phyloP scores from a whole-genome alignment of 2,113 vertebrate genomes.

The Hystrix brachyura region DNA sequence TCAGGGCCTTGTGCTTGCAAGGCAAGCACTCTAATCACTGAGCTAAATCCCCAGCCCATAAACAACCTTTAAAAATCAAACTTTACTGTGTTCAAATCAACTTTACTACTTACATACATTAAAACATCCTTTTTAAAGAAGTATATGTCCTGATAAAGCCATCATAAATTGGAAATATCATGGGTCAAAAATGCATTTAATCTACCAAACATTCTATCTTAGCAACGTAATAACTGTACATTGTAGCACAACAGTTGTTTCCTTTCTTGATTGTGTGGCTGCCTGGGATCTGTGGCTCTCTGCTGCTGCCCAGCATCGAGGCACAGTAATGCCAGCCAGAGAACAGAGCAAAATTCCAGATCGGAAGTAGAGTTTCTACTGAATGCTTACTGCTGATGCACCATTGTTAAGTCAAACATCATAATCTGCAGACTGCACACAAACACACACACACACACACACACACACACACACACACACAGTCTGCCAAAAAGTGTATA shows the following conservation, averaged over 20 bases:
- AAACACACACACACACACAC: neutral
- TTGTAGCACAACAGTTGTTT: too few species aligned
- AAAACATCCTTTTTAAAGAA: neutral
- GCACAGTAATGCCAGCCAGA: neutral
- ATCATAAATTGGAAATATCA: neutral
- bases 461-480: too few species aligned
- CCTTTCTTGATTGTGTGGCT: neutral
- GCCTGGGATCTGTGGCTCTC: neutral
- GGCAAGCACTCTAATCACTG: too few species aligned
- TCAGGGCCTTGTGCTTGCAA: too few species aligned
- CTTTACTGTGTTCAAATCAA: neutral
- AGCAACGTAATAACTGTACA: neutral
- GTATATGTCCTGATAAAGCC: neutral
- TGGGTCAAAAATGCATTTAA: neutral
- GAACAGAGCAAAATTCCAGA: neutral
- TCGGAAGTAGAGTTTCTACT: neutral
- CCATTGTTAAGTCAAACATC: neutral
- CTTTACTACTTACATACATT: constrained; percentile 7
- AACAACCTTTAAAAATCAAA: constrained; percentile 15
- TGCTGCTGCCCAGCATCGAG: too few species aligned
- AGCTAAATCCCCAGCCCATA: too few species aligned
- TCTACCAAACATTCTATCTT: neutral
- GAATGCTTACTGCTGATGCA: neutral
- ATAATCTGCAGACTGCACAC: neutral
- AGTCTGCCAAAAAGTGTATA: too few species aligned